A percentile compares a stretch with the other conserved stretches of the same genome.
These are phyloP conservation scores for Pseudorhiza aurosa DNA, from an alignment of 30 jellyfish, hydroid and myxozoan species.

Conservation along the genomic window DNA sequence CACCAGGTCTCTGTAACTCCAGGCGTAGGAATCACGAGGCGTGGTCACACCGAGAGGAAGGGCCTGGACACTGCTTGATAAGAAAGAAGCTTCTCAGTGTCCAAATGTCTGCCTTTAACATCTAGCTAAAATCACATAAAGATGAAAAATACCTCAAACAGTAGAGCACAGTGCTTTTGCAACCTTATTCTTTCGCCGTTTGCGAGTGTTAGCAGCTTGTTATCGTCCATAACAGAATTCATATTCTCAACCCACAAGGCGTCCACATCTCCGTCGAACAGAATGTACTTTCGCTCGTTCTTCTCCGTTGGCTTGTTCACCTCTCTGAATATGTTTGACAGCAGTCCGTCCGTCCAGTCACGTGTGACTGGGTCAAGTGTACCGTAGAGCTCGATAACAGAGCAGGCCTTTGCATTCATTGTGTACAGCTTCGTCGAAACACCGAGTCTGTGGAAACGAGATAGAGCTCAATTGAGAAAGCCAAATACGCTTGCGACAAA, in stretches of 20 bases:
- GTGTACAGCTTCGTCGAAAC: constrained; percentile 81
- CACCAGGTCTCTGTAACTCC: too few species aligned
- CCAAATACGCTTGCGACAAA: too few species aligned
- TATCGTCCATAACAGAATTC: constrained; percentile 99
- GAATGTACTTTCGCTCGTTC: constrained; percentile 89
- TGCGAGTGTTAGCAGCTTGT: constrained; percentile 96
- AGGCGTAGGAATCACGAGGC: too few species aligned
- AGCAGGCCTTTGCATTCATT: constrained; percentile 98
- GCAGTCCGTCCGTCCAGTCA: constrained; percentile 99
- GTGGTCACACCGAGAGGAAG: too few species aligned
- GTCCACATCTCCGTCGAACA: constrained; percentile 99
- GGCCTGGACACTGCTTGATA: too few species aligned
- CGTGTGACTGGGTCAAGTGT: constrained; percentile 99
- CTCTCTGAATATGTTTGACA: constrained; percentile 97
- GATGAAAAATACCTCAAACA: constrained; percentile 97
- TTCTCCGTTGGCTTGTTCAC: constrained; percentile 98
- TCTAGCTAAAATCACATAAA: too few species aligned
- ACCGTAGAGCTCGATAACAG: constrained; percentile 96
- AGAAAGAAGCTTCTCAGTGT: too few species aligned
- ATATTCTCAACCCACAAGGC: constrained; percentile 99
- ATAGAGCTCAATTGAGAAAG: too few species aligned
- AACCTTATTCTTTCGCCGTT: constrained; percentile 97
- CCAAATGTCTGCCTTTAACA: too few species aligned
- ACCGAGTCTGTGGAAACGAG: constrained; percentile 75
- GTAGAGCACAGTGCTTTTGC: constrained; percentile 96